Evolutionary conservation across 2,888 invertebrate species (phyloP).

Genomic region (Pocota personata): DNA sequence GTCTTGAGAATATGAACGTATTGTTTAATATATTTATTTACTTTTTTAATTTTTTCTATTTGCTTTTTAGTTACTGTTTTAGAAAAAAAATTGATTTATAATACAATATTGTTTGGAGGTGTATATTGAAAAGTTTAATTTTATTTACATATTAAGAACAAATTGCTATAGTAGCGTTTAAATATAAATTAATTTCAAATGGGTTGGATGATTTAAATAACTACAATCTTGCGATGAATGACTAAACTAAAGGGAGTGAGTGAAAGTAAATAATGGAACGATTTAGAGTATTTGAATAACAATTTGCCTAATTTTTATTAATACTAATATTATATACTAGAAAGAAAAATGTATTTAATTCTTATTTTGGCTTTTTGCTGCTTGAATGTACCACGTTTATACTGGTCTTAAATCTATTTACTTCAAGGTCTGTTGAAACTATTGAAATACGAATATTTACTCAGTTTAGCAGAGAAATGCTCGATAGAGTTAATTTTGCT

Average conservation of each 20-base stretch:
- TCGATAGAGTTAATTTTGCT: no score
- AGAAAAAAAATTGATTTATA: not conserved
- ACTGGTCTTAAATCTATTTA: no score
- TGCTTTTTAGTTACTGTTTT: slow-evolving; percentile 12
- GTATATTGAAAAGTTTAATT: slow-evolving; percentile 12
- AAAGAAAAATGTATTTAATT: no score
- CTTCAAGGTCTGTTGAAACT: no score
- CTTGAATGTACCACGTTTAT: no score
- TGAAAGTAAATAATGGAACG: not conserved
- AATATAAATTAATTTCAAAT: not conserved
- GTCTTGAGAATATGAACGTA: slow-evolving; percentile 24
- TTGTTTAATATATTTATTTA: not conserved
- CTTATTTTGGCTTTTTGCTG: no score
- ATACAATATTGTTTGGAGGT: slow-evolving; percentile 25
- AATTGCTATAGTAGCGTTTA: not conserved
- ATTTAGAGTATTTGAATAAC: not conserved
- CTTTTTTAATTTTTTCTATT: slow-evolving; percentile 12
- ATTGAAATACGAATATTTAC: no score
- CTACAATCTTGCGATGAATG: not conserved
- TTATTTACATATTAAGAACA: slow-evolving; percentile 4
- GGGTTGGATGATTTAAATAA: not conserved
- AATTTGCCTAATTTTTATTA: not conserved
- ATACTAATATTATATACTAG: not conserved
- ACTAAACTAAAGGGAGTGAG: not conserved
- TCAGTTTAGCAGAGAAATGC: no score